Evolutionary conservation across 2,797 vertebrate genomes (phyloP).

Genomic region (Hemibagrus guttatus): DNA sequence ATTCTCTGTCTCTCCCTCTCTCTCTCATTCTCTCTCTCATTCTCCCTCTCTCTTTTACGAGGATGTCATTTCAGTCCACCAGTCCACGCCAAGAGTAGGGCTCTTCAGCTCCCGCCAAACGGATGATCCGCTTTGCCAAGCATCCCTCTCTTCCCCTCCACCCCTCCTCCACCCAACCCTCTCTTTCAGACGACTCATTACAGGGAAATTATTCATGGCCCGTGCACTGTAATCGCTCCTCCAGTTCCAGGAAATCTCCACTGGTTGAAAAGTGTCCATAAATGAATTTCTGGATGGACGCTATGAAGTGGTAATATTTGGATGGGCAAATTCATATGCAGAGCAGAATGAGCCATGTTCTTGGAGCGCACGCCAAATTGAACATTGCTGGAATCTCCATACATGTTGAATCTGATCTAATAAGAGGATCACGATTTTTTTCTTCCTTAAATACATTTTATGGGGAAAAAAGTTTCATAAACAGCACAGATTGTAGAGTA

Average conservation of each 20-base stretch:
- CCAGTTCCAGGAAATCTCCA: conserved; percentile 58
- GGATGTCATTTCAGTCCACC: conserved; percentile 41
- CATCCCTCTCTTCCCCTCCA: not conserved
- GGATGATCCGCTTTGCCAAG: conserved; percentile 33
- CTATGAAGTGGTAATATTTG: conserved; percentile 59
- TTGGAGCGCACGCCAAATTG: conserved; percentile 13
- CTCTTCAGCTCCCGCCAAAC: conserved; percentile 45
- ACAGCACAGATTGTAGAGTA: not conserved
- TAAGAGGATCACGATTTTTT: conserved; percentile 7
- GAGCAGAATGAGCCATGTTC: conserved; percentile 40
- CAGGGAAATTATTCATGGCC: conserved; percentile 61
- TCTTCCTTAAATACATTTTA: not conserved
- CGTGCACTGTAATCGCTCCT: conserved; percentile 59
- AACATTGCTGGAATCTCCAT: conserved; percentile 14
- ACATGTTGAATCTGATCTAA: conserved; percentile 35
- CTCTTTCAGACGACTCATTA: conserved; percentile 51
- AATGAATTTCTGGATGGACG: conserved; percentile 57
- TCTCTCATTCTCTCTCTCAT: not conserved
- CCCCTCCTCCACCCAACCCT: conserved; percentile 12
- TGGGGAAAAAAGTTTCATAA: not conserved
- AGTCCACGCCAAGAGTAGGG: conserved; percentile 31
- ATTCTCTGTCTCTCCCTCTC: not conserved
- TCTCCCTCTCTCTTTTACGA: conserved; percentile 18
- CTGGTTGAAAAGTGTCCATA: conserved; percentile 59
- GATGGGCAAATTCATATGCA: conserved; percentile 50